A percentile compares a stretch with the other conserved stretches of the same genome.
These are phyloP conservation scores for Drosophila acutilabella DNA, from an alignment of 2,888 invertebrate species.

Conservation along the genomic window DNA sequence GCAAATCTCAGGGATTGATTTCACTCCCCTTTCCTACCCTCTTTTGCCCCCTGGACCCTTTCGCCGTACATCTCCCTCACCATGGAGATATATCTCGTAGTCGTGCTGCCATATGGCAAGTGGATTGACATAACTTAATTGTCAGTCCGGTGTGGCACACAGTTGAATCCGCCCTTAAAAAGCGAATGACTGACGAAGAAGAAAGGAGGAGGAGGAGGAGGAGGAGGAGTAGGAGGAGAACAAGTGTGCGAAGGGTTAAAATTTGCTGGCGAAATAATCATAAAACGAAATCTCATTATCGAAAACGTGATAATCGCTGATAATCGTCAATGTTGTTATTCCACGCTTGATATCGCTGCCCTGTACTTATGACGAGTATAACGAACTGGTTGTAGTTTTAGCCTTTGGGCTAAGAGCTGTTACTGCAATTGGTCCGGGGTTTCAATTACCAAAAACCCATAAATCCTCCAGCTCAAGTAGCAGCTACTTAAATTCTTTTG, in stretches of 20 bases:
- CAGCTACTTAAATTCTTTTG: slow-evolving; percentile 16
- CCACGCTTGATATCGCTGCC: slow-evolving; percentile 5
- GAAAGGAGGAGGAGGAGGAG: background rate
- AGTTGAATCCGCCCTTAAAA: slow-evolving; percentile 50
- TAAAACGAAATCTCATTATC: slow-evolving; percentile 76
- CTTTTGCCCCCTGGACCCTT: no score
- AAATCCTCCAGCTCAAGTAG: slow-evolving; percentile 61
- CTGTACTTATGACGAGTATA: background rate
- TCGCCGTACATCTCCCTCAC: background rate
- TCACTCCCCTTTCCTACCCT: no score
- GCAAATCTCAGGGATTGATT: slow-evolving; percentile 30
- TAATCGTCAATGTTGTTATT: slow-evolving; percentile 65
- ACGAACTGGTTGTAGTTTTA: background rate
- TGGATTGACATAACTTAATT: slow-evolving; percentile 78
- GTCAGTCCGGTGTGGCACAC: slow-evolving; percentile 33
- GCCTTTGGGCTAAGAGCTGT: background rate
- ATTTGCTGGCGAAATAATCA: slow-evolving; percentile 50
- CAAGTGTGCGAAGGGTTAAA: slow-evolving; percentile 32
- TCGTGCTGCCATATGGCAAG: slow-evolving; percentile 65
- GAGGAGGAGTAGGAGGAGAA: background rate
- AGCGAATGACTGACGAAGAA: background rate
- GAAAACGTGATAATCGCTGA: slow-evolving; percentile 77
- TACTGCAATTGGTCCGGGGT: slow-evolving; percentile 26
- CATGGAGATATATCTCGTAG: background rate
- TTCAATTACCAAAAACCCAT: slow-evolving; percentile 65